Base-by-base conservation (phyloP, 2,797 vertebrate genomes). In the Lycodopsis pacificus region DNA sequence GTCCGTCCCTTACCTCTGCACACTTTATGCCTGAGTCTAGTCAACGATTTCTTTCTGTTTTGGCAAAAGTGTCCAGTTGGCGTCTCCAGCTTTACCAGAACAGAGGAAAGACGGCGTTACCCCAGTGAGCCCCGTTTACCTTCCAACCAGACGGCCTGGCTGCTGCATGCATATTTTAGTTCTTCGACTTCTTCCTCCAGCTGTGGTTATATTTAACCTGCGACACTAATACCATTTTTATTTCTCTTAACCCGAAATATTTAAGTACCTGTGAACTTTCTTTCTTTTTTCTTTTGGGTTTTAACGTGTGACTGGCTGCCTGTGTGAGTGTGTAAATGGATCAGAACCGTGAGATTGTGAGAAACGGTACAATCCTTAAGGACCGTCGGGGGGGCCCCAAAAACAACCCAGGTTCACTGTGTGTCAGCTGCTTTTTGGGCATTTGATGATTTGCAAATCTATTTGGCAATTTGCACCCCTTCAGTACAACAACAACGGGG, bases 201-300 rank as follows among this genome's bases (percentile, higher is more conserved):
- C 86, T 82, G 85, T 82, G 85, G 75, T 90, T 91, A 65, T 86
- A 93, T 92, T 86, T 92, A 93, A 91, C 88, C 81, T 86, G 81
- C 77, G 83, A 93, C 92, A 93, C 91, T 94, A 94, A 92, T 88
- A 83, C 71, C 53, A 62, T 86, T 91, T 94, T 92, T 89, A 88
- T 91, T 92, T 89, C 77, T 88, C 78, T 92, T 93, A 91, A 89
- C 89, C 87, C 74, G 51, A 34, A 89, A 87, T 94, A 94, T 95
- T 95, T 94, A 94, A 94, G 80, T 89, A 92, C 81, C 90, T 92
- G 89, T 94, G 91, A 94, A 91, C 81, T 63, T 79, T 76, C 63
- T 78, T 83, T 84, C 1, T 57, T 80, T 88, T 82, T 90, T 82
- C 75, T 72, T 86, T 85, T 68, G 76, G 71, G 88, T 90, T 87